Base-by-base conservation (phyloP, 2,797 vertebrate genomes). In the Coluber constrictor region DNA sequence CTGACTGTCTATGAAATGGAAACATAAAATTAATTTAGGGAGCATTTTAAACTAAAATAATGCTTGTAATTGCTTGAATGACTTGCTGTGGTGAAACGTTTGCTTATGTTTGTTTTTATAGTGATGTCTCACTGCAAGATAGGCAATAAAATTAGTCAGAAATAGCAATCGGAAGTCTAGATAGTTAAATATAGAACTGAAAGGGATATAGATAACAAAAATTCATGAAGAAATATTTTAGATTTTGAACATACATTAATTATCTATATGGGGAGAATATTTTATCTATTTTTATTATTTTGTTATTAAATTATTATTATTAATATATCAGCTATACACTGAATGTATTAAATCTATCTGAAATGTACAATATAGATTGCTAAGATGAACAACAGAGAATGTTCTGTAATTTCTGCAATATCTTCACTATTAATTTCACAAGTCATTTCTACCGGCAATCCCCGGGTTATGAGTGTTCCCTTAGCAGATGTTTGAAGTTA, bases 141-240 rank as follows among this genome's bases (percentile, higher is more conserved):
- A 70, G 60, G 37, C 79, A 87, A 90, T 57, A 87, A 90, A 90
- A 70, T 87, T 90, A 90, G 47, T 93, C 66, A 37, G 59, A 86
- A 87, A 92, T 70, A 70, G 15, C 60, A 66, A 87, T 93, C 87
- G 87, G 51, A 93, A 90, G 54, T 54, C 61, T 60, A 90, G 23
- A 90, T 66, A 60, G 59, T 57, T 54, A 15, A 66, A 16, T n/a
- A 66, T 86, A 63, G 47, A 93, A 90, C 32, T 13, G 37, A 91
- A 89, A 60, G 18, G 59, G 23, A 61, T 61, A 27, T 61, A 61
- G 59, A 60, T 92, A 83, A 87, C 57, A 74, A 90, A 43, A 87
- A 55, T 56, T 90, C 55, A 59, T n/a, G 16, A 63, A 66, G 89
- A 87, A 90, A 90, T 47, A 8, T 70, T 83, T 86, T 55, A 87